Base-by-base conservation (phyloP, 2,797 vertebrate genomes). In the Muraenolepis orangiensis region DNA sequence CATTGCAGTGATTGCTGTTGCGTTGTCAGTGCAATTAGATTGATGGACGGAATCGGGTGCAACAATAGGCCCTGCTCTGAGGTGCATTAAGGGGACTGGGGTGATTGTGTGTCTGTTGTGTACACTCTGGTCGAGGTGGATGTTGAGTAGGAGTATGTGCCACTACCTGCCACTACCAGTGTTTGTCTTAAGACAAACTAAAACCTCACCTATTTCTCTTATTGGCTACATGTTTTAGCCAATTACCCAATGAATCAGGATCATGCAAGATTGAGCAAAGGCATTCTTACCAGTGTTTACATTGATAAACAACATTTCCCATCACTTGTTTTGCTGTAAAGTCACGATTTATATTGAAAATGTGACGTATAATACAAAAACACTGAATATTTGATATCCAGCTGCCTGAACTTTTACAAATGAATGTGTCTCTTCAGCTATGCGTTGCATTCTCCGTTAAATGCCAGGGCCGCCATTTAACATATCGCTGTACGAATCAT, bases 1-100 rank as follows among this genome's bases (percentile, higher is more conserved):
- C 51, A 57, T 57, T 57, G 51, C 8, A n/a, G 51, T n/a, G n/a
- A n/a, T n/a, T n/a, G 51, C 51, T 8, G 76, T 72, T 76, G 40
- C 16, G 2, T 26, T 28, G 0, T 75, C 75, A 72, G 40, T 85
- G 78, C 32, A 81, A 82, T 86, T 80, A 85, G 51, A 80, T 66
- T 69, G 68, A 83, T 79, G 74, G 74, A 74, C 74, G 73, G 74
- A 80, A n/a, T 79, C 66, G 57, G 57, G 23, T 64, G 57, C 57
- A 57, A 57, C 51, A 64, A 64, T 26, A 12, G 57, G n/a, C 8
- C 8, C 57, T 64, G 57, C 12, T 64, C 57, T 61, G 57, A 61
- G 23, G 57, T 64, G 57, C 11, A 13, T 64, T 64, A 11, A 64
- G 57, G n/a, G 57, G 57, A 64, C 12, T 26, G 12, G 12, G 57